These are phyloP conservation scores for Megaptera novaeangliae DNA, from an alignment of 2,113 vertebrate genomes.

Conservation along the genomic window DNA sequence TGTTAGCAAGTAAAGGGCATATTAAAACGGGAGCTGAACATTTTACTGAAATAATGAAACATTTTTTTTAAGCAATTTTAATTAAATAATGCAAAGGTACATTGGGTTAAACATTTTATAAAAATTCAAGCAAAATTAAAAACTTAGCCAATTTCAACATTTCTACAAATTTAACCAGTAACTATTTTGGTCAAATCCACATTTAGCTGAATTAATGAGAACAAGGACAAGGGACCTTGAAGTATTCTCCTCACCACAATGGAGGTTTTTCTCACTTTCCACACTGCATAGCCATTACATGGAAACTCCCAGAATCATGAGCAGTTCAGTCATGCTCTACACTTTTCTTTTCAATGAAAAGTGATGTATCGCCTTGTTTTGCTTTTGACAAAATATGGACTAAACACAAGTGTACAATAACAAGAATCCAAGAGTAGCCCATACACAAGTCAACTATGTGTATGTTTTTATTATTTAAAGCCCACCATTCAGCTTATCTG, in stretches of 20 bases:
- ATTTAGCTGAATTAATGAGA: constrained; percentile 65
- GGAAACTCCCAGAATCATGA: constrained; percentile 80
- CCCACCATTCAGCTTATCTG: constrained; percentile 76
- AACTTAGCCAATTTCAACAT: constrained; percentile 76
- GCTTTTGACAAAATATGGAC: constrained; percentile 86
- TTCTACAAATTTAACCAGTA: constrained; percentile 76
- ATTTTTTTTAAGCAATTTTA: constrained; percentile 73
- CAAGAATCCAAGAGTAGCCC: constrained; percentile 79
- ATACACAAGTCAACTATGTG: constrained; percentile 76
- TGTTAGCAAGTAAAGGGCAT: constrained; percentile 68
- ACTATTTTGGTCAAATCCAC: constrained; percentile 73
- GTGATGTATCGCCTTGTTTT: constrained; percentile 82
- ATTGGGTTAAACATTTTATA: constrained; percentile 82
- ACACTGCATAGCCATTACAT: constrained; percentile 76
- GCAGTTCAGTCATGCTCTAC: constrained; percentile 79
- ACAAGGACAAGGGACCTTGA: constrained; percentile 63
- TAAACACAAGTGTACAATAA: constrained; percentile 87
- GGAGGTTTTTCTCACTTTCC: constrained; percentile 78
- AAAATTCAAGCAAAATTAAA: constrained; percentile 83
- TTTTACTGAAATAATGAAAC: constrained; percentile 73
- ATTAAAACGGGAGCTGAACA: constrained; percentile 63
- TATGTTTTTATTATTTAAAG: constrained; percentile 78
- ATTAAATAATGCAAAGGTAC: constrained; percentile 81
- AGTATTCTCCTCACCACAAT: constrained; percentile 79
- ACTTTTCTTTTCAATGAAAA: constrained; percentile 82